phyloP scores from a whole-genome alignment of 2,888 invertebrate species.

The Boloria euphrosyne region DNA sequence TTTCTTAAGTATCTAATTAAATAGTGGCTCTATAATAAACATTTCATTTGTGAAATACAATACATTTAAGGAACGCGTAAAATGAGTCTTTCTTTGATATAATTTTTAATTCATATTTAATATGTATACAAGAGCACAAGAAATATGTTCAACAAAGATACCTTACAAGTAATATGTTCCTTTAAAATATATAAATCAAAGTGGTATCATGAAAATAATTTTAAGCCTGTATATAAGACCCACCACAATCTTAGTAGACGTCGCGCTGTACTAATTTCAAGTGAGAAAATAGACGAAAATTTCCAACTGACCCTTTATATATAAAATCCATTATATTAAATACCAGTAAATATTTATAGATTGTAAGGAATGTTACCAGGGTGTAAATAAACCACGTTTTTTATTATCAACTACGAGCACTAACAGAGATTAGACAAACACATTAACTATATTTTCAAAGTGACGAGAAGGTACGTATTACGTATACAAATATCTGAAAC shows the following conservation, averaged over 20 bases:
- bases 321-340: constrained; percentile 24
- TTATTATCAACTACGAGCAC: constrained; percentile 30
- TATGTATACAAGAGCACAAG: constrained; percentile 24
- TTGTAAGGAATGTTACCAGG: constrained; percentile 20
- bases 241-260: no score
- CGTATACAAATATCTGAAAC: background rate
- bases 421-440: constrained; percentile 22
- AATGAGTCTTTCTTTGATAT: constrained; percentile 40
- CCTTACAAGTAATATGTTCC: no score
- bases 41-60: constrained; percentile 33
- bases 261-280: no score
- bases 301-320: background rate
- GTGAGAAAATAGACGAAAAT: no score
- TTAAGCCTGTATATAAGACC: no score
- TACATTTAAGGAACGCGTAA: constrained; percentile 43
- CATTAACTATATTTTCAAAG: constrained; percentile 2
- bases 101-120: constrained; percentile 31
- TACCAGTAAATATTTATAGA: constrained; percentile 25
- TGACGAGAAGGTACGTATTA: background rate
- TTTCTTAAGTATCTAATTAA: constrained; percentile 37
- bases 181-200: constrained; percentile 2
- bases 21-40: constrained; percentile 37
- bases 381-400: constrained; percentile 24
- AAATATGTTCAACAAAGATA: no score
- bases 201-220: constrained; percentile 8